Conservation (phyloP, 2,797 vertebrate genomes). For the Babyrousa celebensis region DNA sequence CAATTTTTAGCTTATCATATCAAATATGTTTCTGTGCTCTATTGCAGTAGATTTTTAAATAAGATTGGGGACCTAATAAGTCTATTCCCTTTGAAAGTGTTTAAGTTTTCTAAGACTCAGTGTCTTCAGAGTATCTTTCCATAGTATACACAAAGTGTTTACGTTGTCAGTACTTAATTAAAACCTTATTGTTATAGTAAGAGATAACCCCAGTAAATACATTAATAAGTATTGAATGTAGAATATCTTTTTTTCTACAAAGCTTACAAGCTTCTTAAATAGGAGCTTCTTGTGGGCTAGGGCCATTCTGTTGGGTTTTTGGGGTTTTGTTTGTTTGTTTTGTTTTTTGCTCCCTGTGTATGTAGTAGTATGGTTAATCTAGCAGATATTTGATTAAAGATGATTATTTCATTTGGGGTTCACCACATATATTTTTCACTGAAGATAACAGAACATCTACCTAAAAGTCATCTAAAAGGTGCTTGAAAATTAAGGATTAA, state of each 20-base stretch:
- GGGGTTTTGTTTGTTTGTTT: background rate
- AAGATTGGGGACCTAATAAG: background rate
- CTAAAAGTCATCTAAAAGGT: background rate
- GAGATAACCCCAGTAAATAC: background rate
- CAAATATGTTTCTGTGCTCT: background rate
- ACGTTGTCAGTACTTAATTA: background rate
- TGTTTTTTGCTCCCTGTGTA: background rate
- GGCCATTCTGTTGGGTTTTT: background rate
- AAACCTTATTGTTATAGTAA: slow-evolving; percentile 3
- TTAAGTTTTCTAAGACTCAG: slow-evolving; percentile 5
- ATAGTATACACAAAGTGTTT: background rate
- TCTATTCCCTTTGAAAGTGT: slow-evolving; percentile 1
- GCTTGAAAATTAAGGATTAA: background rate
- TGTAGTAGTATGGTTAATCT: background rate
- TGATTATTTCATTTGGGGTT: background rate
- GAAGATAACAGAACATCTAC: too few species aligned
- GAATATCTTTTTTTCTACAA: too few species aligned
- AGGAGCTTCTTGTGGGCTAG: background rate
- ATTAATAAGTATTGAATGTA: background rate
- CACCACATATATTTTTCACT: background rate
- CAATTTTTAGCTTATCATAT: background rate
- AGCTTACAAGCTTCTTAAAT: background rate
- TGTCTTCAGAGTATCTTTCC: background rate
- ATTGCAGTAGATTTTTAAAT: background rate
- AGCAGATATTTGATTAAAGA: background rate